Conservation (phyloP, 2,888 invertebrate genomes). For the Apoda limacodes region DNA sequence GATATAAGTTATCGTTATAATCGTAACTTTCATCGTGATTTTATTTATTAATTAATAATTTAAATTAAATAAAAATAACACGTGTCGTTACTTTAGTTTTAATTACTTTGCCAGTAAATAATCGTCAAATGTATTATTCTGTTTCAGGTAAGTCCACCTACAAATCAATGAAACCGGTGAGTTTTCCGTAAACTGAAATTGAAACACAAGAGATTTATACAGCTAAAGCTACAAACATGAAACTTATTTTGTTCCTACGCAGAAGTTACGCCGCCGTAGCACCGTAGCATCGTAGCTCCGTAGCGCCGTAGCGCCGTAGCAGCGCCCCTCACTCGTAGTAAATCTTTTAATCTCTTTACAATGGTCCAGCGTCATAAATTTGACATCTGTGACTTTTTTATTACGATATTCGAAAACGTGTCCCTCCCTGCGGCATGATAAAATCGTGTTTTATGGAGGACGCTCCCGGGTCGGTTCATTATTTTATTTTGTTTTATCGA, state of each 20-base stretch:
- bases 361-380: slow-evolving; percentile 66
- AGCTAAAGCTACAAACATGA: too few relatives aligned
- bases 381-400: slow-evolving; percentile 70
- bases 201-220: too few relatives aligned
- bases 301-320: slow-evolving; percentile 26
- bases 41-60: too few relatives aligned
- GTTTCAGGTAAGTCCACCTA: slow-evolving; percentile 28
- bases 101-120: background rate
- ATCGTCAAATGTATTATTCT: slow-evolving; percentile 13
- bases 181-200: background rate
- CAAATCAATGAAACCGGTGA: background rate
- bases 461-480: slow-evolving; percentile 55
- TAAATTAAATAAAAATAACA: too few relatives aligned
- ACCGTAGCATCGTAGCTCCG: slow-evolving; percentile 30
- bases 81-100: slow-evolving; percentile 6
- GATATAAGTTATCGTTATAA: too few relatives aligned
- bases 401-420: slow-evolving; percentile 66
- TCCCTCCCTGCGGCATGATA: slow-evolving; percentile 63
- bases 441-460: slow-evolving; percentile 65
- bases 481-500: slow-evolving; percentile 57
- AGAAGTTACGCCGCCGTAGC: slow-evolving; percentile 28
- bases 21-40: too few relatives aligned
- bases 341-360: slow-evolving; percentile 69
- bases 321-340: slow-evolving; percentile 43
- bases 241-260: slow-evolving; percentile 17